These are phyloP conservation scores for Sphaerophoria taeniata DNA, from an alignment of 2,888 invertebrate genomes.

Conservation along the genomic window DNA sequence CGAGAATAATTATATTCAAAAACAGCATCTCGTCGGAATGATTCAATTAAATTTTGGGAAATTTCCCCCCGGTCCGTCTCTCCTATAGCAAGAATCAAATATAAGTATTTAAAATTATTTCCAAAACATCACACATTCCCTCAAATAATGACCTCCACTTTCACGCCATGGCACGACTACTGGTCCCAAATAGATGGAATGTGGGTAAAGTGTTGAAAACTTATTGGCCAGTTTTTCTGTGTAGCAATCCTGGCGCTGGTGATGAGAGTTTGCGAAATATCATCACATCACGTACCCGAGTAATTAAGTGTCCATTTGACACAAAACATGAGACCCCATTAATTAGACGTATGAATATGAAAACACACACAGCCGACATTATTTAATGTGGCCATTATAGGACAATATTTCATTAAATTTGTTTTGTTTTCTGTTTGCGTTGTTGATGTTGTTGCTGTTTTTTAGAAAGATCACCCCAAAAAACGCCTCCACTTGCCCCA, in stretches of 20 bases:
- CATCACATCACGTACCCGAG: constrained; percentile 62
- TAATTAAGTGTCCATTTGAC: constrained; percentile 72
- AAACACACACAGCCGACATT: constrained; percentile 27
- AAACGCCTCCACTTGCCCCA: constrained; percentile 4
- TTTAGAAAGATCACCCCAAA: not conserved
- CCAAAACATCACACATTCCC: constrained; percentile 40
- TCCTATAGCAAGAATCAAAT: constrained; percentile 26
- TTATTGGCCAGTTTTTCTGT: not conserved
- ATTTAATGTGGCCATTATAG: constrained; percentile 61
- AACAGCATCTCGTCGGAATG: constrained; percentile 45
- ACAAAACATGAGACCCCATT: constrained; percentile 68
- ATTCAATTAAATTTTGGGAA: constrained; percentile 53
- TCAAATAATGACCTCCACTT: not conserved
- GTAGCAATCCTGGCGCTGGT: not conserved
- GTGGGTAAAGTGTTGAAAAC: constrained; percentile 17
- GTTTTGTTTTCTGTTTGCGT: not conserved
- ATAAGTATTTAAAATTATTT: constrained; percentile 59
- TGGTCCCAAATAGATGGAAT: not conserved
- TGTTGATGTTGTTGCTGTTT: not conserved
- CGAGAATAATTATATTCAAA: constrained; percentile 28
- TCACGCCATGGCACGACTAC: not conserved
- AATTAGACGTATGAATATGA: constrained; percentile 58
- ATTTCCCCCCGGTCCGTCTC: not conserved
- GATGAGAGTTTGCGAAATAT: constrained; percentile 51
- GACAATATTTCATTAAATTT: constrained; percentile 58